phyloP scores from a whole-genome alignment of 2,797 vertebrate species.

The Anguilla megastoma region DNA sequence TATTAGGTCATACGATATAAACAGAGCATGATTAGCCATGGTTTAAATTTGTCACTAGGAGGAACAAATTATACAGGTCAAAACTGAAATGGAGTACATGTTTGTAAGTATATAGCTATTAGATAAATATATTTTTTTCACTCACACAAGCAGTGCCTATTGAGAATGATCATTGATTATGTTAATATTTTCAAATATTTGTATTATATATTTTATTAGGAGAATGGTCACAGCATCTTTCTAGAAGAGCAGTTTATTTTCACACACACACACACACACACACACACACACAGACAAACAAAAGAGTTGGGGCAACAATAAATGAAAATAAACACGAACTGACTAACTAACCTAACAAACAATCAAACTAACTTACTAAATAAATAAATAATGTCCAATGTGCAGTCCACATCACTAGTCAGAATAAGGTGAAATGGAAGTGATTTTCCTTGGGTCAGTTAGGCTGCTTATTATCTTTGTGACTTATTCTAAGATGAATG shows the following conservation, averaged over 20 bases:
- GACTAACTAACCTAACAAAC: no score
- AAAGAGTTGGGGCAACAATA: no score
- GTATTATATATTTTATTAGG: background rate
- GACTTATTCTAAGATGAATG: background rate
- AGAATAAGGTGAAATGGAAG: background rate
- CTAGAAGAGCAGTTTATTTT: background rate
- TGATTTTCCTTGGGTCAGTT: background rate
- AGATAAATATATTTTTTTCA: background rate
- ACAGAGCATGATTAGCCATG: background rate
- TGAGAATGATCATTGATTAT: background rate
- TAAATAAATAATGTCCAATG: no score
- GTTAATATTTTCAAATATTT: background rate
- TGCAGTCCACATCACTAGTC: background rate
- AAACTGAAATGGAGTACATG: background rate
- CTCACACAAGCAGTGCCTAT: background rate
- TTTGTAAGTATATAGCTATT: background rate
- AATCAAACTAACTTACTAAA: no score
- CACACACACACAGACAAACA: no score
- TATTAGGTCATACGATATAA: conserved; percentile 1
- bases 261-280: background rate
- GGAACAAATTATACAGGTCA: background rate
- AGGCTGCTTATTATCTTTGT: background rate
- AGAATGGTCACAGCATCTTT: background rate
- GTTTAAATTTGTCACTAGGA: background rate
- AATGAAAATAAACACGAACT: no score